These are phyloP conservation scores for Poecilia wingei DNA, from an alignment of 2,797 vertebrate species.

Conservation along the genomic window DNA sequence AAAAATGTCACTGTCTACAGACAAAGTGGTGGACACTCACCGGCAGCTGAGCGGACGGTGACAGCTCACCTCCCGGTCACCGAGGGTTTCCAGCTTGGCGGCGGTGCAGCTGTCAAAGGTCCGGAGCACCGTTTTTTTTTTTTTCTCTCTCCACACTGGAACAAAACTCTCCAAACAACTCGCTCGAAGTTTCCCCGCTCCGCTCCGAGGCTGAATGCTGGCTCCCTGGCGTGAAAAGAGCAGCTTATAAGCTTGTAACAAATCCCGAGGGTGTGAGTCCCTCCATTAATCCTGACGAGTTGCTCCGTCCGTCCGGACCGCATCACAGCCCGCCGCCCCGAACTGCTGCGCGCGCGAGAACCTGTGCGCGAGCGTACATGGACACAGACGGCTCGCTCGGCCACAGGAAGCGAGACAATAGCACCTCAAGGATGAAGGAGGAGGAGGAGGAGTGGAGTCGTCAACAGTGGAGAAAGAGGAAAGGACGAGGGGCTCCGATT, in stretches of 20 bases:
- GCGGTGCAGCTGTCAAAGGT: constrained; percentile 62
- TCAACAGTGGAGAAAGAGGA: constrained; percentile 35
- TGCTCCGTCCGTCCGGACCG: constrained; percentile 2
- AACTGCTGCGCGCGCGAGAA: constrained; percentile 14
- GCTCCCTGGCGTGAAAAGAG: neutral
- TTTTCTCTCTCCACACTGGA: neutral
- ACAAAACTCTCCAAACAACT: neutral
- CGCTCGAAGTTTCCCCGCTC: neutral
- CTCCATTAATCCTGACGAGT: constrained; percentile 9
- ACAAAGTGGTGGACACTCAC: constrained; percentile 41
- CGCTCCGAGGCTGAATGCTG: neutral
- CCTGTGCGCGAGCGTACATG: constrained; percentile 15
- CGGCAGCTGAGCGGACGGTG: constrained; percentile 54
- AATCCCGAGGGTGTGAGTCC: constrained; percentile 1
- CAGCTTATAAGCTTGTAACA: neutral
- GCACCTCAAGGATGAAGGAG: constrained; percentile 55
- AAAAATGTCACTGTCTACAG: neutral
- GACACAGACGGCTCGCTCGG: constrained; percentile 21
- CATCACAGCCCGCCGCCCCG: neutral
- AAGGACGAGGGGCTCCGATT: neutral
- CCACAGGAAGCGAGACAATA: constrained; percentile 79
- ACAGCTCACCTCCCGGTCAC: constrained; percentile 63
- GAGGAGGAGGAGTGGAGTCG: constrained; percentile 3
- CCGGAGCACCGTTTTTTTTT: constrained; percentile 20
- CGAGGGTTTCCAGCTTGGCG: constrained; percentile 44